A percentile compares a stretch with the other conserved stretches of the same genome.
Conservation (phyloP, 1,140 invertebrate genomes). For the Meloidogyne exigua region DNA sequence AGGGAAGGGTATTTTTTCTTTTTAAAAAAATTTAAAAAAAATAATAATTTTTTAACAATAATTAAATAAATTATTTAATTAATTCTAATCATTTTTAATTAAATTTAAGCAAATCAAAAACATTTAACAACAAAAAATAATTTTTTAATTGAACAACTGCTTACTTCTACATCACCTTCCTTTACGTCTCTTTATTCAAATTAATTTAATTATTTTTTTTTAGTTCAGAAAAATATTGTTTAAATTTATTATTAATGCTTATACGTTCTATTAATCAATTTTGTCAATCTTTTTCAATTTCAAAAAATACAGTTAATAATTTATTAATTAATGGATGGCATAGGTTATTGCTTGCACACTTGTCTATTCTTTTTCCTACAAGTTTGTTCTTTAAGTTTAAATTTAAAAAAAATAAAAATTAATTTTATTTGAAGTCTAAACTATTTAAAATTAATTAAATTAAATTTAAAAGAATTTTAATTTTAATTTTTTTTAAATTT, state of each 20-base stretch:
- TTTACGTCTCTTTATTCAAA: neutral
- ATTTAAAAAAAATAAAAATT: neutral
- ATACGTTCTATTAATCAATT: conserved; percentile 25
- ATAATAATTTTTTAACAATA: no score
- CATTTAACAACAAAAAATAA: neutral
- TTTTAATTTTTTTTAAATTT: no score
- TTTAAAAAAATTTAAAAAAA: no score
- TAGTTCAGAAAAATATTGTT: conserved; percentile 17
- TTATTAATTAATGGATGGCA: conserved; percentile 40
- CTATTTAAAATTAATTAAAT: no score
- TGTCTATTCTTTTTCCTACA: conserved; percentile 19
- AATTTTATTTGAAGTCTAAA: no score
- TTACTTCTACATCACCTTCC: neutral
- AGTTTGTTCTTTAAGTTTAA: neutral
- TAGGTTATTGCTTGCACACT: conserved; percentile 43
- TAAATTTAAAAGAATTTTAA: no score
- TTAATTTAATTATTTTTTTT: neutral
- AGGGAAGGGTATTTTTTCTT: no score
- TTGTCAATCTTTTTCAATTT: conserved; percentile 13
- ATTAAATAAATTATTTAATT: no score
- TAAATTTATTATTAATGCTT: conserved; percentile 26
- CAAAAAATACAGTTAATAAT: conserved; percentile 20
- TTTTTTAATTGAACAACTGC: neutral
- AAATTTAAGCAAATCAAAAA: no score
- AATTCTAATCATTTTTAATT: no score